Percentiles rank a stretch among this genome's conserved stretches.
Conservation (phyloP, 1,140 invertebrate species). For the Globodera ellingtonae region DNA sequence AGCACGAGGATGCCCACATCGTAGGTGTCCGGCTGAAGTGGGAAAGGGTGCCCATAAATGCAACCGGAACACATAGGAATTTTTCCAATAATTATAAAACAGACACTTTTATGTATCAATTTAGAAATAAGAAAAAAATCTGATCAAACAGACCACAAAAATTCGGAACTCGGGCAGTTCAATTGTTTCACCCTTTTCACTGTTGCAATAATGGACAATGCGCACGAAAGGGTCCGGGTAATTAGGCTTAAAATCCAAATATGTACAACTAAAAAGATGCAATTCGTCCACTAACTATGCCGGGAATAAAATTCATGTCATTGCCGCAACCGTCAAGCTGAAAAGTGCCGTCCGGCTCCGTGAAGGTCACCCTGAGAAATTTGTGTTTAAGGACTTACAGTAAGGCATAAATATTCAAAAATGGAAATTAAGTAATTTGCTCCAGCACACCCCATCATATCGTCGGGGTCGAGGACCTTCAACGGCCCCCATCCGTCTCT, state of each 20-base stretch:
- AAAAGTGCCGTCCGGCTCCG: constrained; percentile 59
- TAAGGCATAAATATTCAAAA: no score
- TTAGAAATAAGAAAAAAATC: constrained; percentile 7
- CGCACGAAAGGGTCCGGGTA: constrained; percentile 49
- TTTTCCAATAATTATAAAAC: not conserved
- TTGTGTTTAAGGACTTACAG: not conserved
- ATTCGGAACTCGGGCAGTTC: constrained; percentile 47
- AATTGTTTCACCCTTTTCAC: constrained; percentile 55
- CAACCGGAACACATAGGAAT: no score
- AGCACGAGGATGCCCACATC: constrained; percentile 57
- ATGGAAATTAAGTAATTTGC: not conserved
- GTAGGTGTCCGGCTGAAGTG: constrained; percentile 52
- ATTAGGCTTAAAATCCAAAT: not conserved
- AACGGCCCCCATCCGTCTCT: constrained; percentile 39
- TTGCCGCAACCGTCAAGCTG: constrained; percentile 59
- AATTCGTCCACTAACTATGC: constrained; percentile 35
- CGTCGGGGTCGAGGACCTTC: constrained; percentile 45
- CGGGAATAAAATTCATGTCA: constrained; percentile 59
- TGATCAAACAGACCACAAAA: constrained; percentile 45
- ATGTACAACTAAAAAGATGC: no score
- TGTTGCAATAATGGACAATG: constrained; percentile 61
- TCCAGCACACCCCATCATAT: constrained; percentile 44
- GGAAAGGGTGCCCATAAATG: no score
- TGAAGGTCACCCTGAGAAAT: constrained; percentile 53
- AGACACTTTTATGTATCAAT: constrained; percentile 2